These are phyloP conservation scores for Triops cancriformis DNA, from an alignment of 1,140 invertebrate species.

Conservation along the genomic window DNA sequence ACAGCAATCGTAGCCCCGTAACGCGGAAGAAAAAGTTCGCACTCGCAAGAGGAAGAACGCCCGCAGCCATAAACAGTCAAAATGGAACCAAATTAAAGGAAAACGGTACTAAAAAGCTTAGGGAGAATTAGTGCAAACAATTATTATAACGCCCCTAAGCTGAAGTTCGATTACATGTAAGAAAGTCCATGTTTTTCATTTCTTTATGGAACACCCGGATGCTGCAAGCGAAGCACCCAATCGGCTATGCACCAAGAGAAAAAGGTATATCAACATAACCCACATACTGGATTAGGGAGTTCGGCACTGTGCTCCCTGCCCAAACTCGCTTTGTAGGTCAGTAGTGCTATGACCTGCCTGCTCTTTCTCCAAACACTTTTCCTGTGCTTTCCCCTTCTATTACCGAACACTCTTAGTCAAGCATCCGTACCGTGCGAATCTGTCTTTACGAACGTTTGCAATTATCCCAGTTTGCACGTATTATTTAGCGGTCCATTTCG, in stretches of 20 bases:
- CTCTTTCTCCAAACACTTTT: slow-evolving; percentile 9
- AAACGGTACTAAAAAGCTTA: background rate
- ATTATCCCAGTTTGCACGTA: background rate
- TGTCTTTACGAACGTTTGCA: background rate
- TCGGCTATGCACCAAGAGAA: background rate
- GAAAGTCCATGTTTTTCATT: too few relatives aligned
- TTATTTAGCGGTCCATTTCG: background rate
- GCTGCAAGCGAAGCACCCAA: background rate
- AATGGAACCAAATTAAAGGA: background rate
- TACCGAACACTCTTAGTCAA: background rate
- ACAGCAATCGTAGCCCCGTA: background rate
- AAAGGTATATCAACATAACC: background rate
- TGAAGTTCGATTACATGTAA: background rate
- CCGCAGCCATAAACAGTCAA: background rate
- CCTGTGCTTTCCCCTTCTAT: background rate
- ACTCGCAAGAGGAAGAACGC: background rate
- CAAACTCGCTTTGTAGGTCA: background rate
- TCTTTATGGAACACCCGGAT: background rate
- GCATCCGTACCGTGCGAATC: background rate
- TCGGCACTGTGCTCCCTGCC: background rate
- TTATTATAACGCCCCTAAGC: background rate
- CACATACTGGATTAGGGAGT: background rate
- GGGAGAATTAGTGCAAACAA: background rate
- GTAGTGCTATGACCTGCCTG: background rate
- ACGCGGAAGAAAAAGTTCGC: background rate